Percentiles rank a stretch among this genome's conserved stretches.
These are phyloP conservation scores for Onychostoma macrolepis DNA, from an alignment of 2,113 vertebrate genomes.

Conservation along the genomic window DNA sequence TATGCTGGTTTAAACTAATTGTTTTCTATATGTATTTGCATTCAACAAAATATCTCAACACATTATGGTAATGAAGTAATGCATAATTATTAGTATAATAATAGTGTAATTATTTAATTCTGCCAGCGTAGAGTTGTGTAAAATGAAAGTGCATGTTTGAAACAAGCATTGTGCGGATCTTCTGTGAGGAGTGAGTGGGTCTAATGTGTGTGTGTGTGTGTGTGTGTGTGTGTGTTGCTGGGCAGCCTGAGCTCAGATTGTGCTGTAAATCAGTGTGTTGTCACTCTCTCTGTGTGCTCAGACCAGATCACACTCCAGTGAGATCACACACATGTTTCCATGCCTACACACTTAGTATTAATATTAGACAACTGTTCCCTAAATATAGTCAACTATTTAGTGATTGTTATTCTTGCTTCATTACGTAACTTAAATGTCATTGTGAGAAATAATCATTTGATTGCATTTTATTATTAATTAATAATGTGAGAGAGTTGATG, in stretches of 20 bases:
- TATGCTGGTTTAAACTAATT: not conserved
- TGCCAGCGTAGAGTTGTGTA: no score
- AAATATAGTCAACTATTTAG: not conserved
- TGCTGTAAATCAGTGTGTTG: slow-evolving; percentile 44
- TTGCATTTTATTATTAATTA: not conserved
- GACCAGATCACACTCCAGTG: slow-evolving; percentile 32
- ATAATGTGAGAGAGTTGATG: not conserved
- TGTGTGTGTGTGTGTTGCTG: slow-evolving; percentile 21
- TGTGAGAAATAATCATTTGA: not conserved
- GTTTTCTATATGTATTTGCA: not conserved
- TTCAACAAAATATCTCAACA: not conserved
- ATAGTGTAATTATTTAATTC: not conserved
- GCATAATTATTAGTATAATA: no score
- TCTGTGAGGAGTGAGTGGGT: slow-evolving; percentile 8
- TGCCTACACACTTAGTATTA: slow-evolving; percentile 16
- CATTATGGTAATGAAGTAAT: not conserved
- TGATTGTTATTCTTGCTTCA: not conserved
- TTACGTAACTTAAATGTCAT: not conserved
- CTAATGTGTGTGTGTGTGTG: not conserved
- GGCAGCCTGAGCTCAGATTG: slow-evolving; percentile 35
- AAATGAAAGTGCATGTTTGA: not conserved
- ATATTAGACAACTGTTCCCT: not conserved
- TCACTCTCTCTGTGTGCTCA: slow-evolving; percentile 30
- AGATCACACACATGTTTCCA: slow-evolving; percentile 16
- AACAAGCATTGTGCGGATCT: slow-evolving; percentile 49